These are phyloP conservation scores for Tyria jacobaeae DNA, from an alignment of 2,888 invertebrate species.

Conservation along the genomic window DNA sequence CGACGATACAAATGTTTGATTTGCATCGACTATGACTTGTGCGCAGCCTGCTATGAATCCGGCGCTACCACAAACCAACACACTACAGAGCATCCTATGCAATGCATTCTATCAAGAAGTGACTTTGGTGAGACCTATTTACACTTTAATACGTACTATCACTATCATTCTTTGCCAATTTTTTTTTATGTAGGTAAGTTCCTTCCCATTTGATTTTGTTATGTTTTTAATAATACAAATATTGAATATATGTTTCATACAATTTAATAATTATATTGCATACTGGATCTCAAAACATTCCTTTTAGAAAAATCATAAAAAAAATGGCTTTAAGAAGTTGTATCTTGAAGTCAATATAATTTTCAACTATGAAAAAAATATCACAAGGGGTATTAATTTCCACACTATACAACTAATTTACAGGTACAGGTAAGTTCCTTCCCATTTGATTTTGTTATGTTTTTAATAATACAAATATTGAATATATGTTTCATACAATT, in stretches of 20 bases:
- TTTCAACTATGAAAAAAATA: no score
- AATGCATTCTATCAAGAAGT: constrained; percentile 98
- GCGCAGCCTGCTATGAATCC: constrained; percentile 97
- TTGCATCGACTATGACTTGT: constrained; percentile 99
- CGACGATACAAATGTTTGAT: constrained; percentile 99
- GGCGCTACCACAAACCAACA: constrained; percentile 97
- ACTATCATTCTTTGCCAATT: constrained; percentile 22
- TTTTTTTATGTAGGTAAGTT: not conserved
- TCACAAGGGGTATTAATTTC: no score
- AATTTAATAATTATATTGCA: no score
- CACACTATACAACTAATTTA: no score
- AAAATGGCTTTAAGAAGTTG: no score
- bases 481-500: no score
- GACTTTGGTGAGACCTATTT: constrained; percentile 93
- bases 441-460: not conserved
- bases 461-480: not conserved
- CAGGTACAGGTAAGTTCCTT: not conserved
- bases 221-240: not conserved
- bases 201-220: not conserved
- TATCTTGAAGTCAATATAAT: no score
- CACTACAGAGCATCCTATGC: constrained; percentile 99
- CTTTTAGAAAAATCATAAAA: no score
- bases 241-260: no score
- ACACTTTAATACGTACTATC: constrained; percentile 24
- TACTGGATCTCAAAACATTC: no score